phyloP scores from a whole-genome alignment of 2,888 invertebrate genomes.

The Mamestra brassicae region DNA sequence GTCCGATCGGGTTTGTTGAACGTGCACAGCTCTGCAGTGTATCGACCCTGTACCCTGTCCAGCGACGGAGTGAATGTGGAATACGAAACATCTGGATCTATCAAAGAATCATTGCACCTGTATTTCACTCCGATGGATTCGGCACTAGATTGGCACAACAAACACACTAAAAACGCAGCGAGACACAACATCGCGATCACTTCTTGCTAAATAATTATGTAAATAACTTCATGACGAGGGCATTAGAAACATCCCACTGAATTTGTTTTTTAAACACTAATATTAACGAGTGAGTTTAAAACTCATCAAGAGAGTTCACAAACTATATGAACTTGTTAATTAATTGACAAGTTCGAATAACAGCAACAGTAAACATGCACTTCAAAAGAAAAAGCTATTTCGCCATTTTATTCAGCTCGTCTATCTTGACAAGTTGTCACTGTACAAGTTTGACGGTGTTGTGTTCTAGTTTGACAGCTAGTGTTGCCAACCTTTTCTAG shows the following conservation, averaged over 20 bases:
- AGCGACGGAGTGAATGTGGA: constrained; percentile 65
- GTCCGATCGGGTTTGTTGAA: constrained; percentile 53
- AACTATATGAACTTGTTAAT: not conserved
- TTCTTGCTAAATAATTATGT: constrained; percentile 63
- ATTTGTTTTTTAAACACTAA: not conserved
- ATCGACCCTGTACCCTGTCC: constrained; percentile 75
- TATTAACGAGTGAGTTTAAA: not conserved
- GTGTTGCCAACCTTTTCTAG: too few relatives aligned
- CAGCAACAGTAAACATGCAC: not conserved
- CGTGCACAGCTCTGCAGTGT: constrained; percentile 75
- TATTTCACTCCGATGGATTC: constrained; percentile 44
- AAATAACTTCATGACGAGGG: constrained; percentile 62
- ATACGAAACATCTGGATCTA: constrained; percentile 6
- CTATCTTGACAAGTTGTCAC: not conserved
- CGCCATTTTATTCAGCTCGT: constrained; percentile 6
- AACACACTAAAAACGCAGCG: constrained; percentile 65
- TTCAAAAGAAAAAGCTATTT: not conserved
- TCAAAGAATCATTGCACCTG: constrained; percentile 67
- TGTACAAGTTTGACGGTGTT: not conserved
- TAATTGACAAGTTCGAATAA: not conserved
- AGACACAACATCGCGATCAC: constrained; percentile 65
- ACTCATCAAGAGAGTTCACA: not conserved
- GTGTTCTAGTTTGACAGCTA: too few relatives aligned
- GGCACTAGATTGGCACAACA: constrained; percentile 58
- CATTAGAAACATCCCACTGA: constrained; percentile 22